Evolutionary conservation across 2,113 vertebrate genomes (phyloP).

Genomic region (Ginglymostoma cirratum): DNA sequence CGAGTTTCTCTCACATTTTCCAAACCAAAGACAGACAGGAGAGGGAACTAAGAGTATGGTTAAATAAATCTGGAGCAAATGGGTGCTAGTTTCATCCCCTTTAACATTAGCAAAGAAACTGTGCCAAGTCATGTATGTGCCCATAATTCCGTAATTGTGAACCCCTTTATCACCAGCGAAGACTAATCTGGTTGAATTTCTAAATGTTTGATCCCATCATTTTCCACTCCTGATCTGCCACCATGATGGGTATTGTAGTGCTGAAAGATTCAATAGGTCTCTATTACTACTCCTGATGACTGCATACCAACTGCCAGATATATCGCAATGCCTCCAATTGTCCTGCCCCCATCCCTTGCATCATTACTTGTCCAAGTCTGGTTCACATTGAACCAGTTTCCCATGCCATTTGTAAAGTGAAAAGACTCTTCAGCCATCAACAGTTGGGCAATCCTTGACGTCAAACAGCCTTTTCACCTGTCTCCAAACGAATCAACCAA

Average conservation of each 20-base stretch:
- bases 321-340: background rate
- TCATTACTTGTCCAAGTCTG: background rate
- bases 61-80: background rate
- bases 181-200: background rate
- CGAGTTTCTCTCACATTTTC: too few species aligned
- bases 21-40: background rate
- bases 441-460: background rate
- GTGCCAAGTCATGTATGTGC: background rate
- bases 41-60: background rate
- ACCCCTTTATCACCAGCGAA: background rate
- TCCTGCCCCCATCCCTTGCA: background rate
- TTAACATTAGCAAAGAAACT: background rate
- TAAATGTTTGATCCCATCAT: background rate
- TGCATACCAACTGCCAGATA: too few species aligned
- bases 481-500: background rate
- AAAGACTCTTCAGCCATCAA: background rate
- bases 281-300: too few species aligned
- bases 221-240: too few species aligned
- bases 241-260: too few species aligned
- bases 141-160: background rate
- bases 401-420: background rate
- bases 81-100: background rate
- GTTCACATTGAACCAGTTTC: background rate
- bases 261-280: too few species aligned
- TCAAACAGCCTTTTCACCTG: background rate